Evolutionary conservation across 2,113 vertebrate species (phyloP).

Genomic region (Lepisosteus oculatus): DNA sequence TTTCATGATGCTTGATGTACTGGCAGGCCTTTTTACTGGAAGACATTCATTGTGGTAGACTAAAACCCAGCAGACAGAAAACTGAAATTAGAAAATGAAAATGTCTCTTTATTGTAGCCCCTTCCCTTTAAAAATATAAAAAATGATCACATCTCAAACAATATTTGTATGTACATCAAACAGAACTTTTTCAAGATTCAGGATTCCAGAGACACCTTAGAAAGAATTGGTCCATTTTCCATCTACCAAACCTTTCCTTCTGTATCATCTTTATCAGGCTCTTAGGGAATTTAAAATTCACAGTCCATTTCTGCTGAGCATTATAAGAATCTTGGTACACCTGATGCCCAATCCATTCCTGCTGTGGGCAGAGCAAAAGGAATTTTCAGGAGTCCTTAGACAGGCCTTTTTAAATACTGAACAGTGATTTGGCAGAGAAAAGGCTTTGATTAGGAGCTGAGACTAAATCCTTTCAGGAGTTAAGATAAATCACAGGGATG

Average conservation of each 20-base stretch:
- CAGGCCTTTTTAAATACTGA: background rate
- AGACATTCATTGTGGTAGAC: too few species aligned
- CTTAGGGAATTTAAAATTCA: slow-evolving; percentile 30
- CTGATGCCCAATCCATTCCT: slow-evolving; percentile 6
- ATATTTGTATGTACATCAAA: background rate
- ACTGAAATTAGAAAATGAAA: too few species aligned
- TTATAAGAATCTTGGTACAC: slow-evolving; percentile 13
- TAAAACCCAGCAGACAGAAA: too few species aligned
- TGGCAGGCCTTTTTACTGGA: too few species aligned
- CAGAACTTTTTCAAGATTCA: slow-evolving; percentile 18
- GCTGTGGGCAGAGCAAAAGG: background rate
- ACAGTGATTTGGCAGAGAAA: too few species aligned
- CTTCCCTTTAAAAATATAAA: too few species aligned
- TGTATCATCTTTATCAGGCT: slow-evolving; percentile 36
- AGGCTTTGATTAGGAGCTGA: background rate
- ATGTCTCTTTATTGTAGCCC: too few species aligned
- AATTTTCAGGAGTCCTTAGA: slow-evolving; percentile 1
- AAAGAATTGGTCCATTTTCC: slow-evolving; percentile 44
- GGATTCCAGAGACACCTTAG: slow-evolving; percentile 26
- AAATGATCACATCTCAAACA: too few species aligned
- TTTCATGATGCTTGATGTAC: too few species aligned
- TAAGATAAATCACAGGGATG: background rate
- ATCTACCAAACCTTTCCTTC: slow-evolving; percentile 41
- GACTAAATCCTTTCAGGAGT: background rate
- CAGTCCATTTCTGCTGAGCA: slow-evolving; percentile 36